Base-by-base conservation (phyloP, 2,113 vertebrate species). In the Etia nguti region DNA sequence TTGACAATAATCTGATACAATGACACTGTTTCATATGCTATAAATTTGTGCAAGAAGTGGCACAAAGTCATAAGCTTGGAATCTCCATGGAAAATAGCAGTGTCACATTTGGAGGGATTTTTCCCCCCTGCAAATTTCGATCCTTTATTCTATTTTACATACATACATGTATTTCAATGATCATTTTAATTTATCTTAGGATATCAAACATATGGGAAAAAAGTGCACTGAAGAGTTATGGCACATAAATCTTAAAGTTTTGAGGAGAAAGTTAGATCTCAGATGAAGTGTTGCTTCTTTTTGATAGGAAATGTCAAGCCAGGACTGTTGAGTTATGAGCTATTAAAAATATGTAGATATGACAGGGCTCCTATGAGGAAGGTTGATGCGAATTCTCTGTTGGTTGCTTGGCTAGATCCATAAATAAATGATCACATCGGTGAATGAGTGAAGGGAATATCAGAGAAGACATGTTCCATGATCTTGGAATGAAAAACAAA, bases 321-420 rank as follows among this genome's bases (percentile, higher is more conserved):
- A 81, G 94, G 92, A 90, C 85, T 73, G 65, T 87, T 95, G 95
- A 94, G 91, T 95, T 96, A 94, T 92, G 93, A 92, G 92, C 90
- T 91, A 94, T 95, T 96, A 95, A 95, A 95, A 95, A 95, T 95
- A 95, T 96, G 93, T 91, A 95, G 95, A 96, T 96, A 92, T 96
- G 95, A 96, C 95, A 96, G 93, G 85, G 20, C 65, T 92, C 85
- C 95, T 94, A 10, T 11, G 94, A 94, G 96, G 87, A 80, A 73
- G 57, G 81, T 87, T 91, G 94, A 94, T 89, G 89, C 65, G 85
- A 90, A 92, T 84, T 92, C 94, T 94, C 93, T 82, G 87, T 81
- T 87, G 94, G 90, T 94, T 92, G 85, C 91, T 90, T 84, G 70
- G 86, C 87, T 90, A 56, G 86, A 91, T n/a, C 90, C 93, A 96